phyloP scores from a whole-genome alignment of 2,888 invertebrate species.

The Drosophila neotestacea region DNA sequence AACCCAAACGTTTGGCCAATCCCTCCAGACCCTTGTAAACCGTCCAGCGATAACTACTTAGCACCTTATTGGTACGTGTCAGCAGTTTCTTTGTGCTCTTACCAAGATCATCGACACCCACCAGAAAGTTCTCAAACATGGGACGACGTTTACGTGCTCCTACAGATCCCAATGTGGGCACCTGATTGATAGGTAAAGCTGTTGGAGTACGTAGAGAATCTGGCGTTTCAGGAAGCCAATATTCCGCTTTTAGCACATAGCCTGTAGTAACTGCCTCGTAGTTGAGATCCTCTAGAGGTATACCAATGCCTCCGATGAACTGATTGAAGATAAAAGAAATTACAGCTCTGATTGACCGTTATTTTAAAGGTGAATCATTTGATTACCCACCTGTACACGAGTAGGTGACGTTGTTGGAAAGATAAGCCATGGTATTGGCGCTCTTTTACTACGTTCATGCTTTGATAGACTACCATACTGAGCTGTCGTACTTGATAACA shows the following conservation, averaged over 20 bases:
- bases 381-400: constrained; percentile 75
- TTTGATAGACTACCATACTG: constrained; percentile 59
- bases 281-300: constrained; percentile 82
- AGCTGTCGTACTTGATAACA: constrained; percentile 8
- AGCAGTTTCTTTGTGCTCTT: constrained; percentile 62
- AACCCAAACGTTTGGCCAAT: constrained; percentile 87
- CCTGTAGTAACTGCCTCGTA: constrained; percentile 83
- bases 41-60: constrained; percentile 82
- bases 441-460: constrained; percentile 60
- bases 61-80: constrained; percentile 58
- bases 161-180: constrained; percentile 59
- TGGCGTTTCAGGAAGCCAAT: constrained; percentile 79
- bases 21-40: constrained; percentile 81
- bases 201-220: constrained; percentile 67
- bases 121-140: constrained; percentile 73
- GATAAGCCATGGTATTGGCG: constrained; percentile 71
- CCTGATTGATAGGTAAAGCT: constrained; percentile 58
- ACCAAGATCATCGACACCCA: constrained; percentile 63
- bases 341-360: not conserved
- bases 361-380: not conserved
- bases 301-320: constrained; percentile 84
- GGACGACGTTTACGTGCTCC: constrained; percentile 59
- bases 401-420: constrained; percentile 84
- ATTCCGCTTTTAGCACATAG: constrained; percentile 83
- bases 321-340: constrained; percentile 27